These are phyloP conservation scores for Rhinophrynus dorsalis DNA, from an alignment of 2,797 vertebrate species.

Conservation along the genomic window DNA sequence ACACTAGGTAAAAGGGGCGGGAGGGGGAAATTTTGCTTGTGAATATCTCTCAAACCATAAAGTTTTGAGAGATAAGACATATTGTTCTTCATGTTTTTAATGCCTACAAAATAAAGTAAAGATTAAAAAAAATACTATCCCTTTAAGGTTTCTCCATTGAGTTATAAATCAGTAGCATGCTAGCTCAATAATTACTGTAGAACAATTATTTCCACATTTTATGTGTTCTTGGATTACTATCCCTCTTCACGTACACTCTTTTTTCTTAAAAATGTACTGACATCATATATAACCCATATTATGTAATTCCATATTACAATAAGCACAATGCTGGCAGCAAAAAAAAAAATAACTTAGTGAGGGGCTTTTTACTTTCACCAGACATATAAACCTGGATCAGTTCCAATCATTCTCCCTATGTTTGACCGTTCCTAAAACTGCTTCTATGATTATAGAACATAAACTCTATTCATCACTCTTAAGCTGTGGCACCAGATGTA, in stretches of 20 bases:
- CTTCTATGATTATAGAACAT: conserved; percentile 3
- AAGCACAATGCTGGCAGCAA: conserved; percentile 3
- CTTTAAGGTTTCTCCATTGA: not conserved
- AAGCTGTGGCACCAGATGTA: not conserved
- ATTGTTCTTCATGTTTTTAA: too few relatives aligned
- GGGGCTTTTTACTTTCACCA: not conserved
- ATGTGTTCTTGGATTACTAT: not conserved
- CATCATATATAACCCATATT: conserved; percentile 1
- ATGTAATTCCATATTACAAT: conserved; percentile 19
- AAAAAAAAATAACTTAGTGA: not conserved
- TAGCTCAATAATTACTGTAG: not conserved
- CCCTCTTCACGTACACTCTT: not conserved
- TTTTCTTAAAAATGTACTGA: conserved; percentile 5
- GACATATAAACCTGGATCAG: not conserved
- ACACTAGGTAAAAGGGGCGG: too few relatives aligned
- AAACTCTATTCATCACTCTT: conserved; percentile 7
- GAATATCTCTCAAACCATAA: too few relatives aligned
- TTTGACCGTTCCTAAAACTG: not conserved
- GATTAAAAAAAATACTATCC: too few relatives aligned
- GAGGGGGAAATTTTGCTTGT: too few relatives aligned
- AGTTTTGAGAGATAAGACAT: too few relatives aligned
- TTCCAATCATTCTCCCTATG: not conserved
- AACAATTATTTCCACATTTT: not conserved
- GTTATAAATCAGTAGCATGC: not conserved
- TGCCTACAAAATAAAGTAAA: too few relatives aligned